Conservation (phyloP, 2,113 vertebrate genomes). For the zebrafish (Danio rerio) region DNA sequence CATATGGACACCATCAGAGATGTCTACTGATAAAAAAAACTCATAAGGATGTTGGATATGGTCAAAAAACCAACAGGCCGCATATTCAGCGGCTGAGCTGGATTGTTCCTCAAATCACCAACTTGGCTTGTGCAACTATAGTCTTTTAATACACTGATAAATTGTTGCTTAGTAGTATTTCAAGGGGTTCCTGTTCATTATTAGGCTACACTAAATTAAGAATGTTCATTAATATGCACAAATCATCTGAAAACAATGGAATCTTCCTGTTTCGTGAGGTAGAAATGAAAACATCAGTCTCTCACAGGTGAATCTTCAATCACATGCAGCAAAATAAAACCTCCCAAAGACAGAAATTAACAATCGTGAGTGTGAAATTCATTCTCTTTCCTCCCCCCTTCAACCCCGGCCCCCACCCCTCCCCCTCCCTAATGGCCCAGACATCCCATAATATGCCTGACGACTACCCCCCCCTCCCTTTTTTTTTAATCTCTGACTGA, state of each 20-base stretch:
- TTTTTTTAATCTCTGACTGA: conserved; percentile 44
- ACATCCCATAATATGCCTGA: conserved; percentile 77
- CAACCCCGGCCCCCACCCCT: conserved; percentile 59
- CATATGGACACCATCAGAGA: conserved; percentile 65
- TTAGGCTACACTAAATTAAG: neutral
- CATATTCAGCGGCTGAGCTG: neutral
- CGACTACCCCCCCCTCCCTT: conserved; percentile 47
- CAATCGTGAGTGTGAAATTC: conserved; percentile 68
- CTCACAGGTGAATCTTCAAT: conserved; percentile 10
- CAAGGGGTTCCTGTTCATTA: neutral
- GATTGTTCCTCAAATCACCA: neutral
- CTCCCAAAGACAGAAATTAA: conserved; percentile 57
- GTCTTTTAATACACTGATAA: neutral
- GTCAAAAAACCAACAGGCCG: neutral
- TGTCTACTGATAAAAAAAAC: conserved; percentile 54
- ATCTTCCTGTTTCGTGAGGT: neutral
- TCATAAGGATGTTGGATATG: neutral
- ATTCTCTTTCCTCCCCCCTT: conserved; percentile 26
- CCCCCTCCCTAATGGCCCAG: conserved; percentile 69
- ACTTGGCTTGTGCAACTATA: neutral
- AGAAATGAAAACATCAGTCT: neutral
- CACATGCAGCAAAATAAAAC: neutral
- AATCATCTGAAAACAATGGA: neutral
- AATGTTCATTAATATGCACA: neutral
- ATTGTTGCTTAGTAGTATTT: neutral